These are phyloP conservation scores for Carcina quercana DNA, from an alignment of 2,888 invertebrate genomes.

Conservation along the genomic window DNA sequence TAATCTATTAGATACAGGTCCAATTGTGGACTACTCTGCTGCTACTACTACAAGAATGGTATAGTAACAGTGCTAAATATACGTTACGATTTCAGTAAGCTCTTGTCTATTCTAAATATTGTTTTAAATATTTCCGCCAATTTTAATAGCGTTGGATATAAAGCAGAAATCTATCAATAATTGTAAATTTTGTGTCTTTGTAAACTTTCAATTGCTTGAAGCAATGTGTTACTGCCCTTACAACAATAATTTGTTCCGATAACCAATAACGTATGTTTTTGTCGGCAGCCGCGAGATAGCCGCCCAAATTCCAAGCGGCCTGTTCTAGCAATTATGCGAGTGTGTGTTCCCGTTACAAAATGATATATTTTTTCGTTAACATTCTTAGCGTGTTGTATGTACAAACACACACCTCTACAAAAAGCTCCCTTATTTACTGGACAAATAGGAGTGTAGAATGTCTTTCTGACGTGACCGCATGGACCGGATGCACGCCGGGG, in stretches of 20 bases:
- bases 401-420: slow-evolving; percentile 26
- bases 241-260: slow-evolving; percentile 10
- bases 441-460: slow-evolving; percentile 29
- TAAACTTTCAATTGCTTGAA: too few species aligned
- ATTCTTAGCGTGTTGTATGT: slow-evolving; percentile 34
- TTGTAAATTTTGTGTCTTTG: too few species aligned
- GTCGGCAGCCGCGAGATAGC: slow-evolving; percentile 24
- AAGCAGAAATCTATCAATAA: too few species aligned
- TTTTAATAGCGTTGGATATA: too few species aligned
- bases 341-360: slow-evolving; percentile 34
- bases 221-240: too few species aligned
- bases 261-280: slow-evolving; percentile 31
- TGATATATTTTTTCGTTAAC: slow-evolving; percentile 40
- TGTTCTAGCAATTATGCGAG: slow-evolving; percentile 25
- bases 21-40: too few species aligned
- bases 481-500: slow-evolving; percentile 58
- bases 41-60: too few species aligned
- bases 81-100: too few species aligned
- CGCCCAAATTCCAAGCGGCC: slow-evolving; percentile 23
- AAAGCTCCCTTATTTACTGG: slow-evolving; percentile 37
- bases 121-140: too few species aligned
- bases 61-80: too few species aligned
- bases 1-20: too few species aligned
- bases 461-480: slow-evolving; percentile 30
- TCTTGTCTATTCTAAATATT: too few species aligned